These are phyloP conservation scores for Poeciliopsis paucimaculata DNA, from an alignment of 2,797 vertebrate species.

Conservation along the genomic window DNA sequence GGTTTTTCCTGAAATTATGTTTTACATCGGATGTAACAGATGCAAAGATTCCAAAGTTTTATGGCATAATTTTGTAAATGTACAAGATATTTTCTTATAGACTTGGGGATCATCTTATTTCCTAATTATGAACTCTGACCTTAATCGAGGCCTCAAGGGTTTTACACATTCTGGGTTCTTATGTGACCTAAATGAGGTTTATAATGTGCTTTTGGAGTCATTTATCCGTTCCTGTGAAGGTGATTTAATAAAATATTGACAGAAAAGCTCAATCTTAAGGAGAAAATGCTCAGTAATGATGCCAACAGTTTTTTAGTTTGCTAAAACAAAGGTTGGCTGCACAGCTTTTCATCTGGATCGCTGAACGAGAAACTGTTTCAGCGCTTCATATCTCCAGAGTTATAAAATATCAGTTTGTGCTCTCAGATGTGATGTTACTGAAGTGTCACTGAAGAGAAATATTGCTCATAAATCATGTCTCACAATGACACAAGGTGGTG, in stretches of 20 bases:
- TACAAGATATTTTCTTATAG: neutral
- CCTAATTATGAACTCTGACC: neutral
- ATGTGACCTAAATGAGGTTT: no score
- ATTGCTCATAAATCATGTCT: conserved; percentile 36
- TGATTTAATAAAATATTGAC: neutral
- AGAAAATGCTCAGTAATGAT: neutral
- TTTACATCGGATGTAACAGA: neutral
- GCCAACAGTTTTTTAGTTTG: neutral
- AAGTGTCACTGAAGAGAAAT: conserved; percentile 11
- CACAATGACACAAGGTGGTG: conserved; percentile 42
- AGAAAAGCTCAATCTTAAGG: neutral
- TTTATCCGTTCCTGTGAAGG: neutral
- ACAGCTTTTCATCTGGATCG: conserved; percentile 4
- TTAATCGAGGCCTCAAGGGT: neutral
- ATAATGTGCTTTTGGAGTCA: neutral
- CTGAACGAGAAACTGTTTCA: neutral
- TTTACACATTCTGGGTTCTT: no score
- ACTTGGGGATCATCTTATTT: neutral
- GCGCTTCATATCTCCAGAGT: neutral
- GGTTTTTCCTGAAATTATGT: neutral
- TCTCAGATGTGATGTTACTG: conserved; percentile 15
- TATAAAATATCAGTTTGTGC: neutral
- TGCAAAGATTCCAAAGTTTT: neutral
- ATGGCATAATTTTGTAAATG: neutral
- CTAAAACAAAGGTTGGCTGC: neutral